phyloP scores from a whole-genome alignment of 1,140 invertebrate genomes.

The Papilio aristodemus region DNA sequence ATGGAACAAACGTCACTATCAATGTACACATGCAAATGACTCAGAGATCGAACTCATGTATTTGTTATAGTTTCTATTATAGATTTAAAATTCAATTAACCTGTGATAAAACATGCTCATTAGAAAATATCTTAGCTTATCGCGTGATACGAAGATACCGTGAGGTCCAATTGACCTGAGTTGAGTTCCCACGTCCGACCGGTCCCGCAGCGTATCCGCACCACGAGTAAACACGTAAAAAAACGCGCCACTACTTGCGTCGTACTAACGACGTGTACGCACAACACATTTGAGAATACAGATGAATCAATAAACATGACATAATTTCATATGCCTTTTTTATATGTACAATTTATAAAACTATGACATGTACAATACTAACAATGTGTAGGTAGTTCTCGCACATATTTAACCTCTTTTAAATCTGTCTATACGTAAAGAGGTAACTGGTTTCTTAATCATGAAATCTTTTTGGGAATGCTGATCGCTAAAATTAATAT shows the following conservation, averaged over 20 bases:
- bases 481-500: background rate
- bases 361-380: too few species aligned
- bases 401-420: too few species aligned
- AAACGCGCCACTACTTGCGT: background rate
- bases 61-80: constrained; percentile 5
- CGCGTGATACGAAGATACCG: background rate
- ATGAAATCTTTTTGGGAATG: too few species aligned
- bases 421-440: too few species aligned
- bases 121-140: background rate
- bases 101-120: background rate
- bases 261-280: background rate
- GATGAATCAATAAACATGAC: constrained; percentile 16
- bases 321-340: background rate
- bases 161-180: background rate
- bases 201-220: background rate
- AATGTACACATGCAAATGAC: background rate
- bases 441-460: too few species aligned
- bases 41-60: constrained; percentile 1
- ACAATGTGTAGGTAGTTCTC: too few species aligned
- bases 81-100: too few species aligned
- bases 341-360: background rate
- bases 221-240: constrained; percentile 10
- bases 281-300: background rate
- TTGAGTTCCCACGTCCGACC: constrained; percentile 2
- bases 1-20: background rate